Conservation (phyloP, 2,888 invertebrate species). For the Microctonus brassicae region DNA sequence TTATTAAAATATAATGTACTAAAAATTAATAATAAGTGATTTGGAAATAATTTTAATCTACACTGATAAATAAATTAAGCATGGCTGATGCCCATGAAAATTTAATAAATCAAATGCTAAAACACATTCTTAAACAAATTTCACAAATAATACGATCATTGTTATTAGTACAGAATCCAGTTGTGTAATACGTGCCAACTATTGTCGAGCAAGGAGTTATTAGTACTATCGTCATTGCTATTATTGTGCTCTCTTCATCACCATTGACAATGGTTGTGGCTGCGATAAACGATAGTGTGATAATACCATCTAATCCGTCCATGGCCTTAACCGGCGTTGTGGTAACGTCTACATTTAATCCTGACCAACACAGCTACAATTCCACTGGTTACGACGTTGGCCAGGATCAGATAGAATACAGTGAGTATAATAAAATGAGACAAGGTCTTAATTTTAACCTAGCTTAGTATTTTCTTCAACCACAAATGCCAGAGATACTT, state of each 20-base stretch:
- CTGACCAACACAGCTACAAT: slow-evolving; percentile 63
- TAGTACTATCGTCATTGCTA: slow-evolving; percentile 37
- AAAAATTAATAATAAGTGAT: too few relatives aligned
- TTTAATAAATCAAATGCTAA: too few relatives aligned
- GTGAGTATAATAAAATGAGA: slow-evolving; percentile 57
- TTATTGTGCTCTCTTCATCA: slow-evolving; percentile 51
- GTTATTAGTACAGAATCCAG: not conserved
- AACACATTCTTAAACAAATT: too few relatives aligned
- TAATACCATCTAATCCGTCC: slow-evolving; percentile 63
- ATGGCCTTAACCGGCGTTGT: slow-evolving; percentile 56
- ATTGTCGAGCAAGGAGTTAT: slow-evolving; percentile 36
- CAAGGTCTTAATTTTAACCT: slow-evolving; percentile 17
- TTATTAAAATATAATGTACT: too few relatives aligned
- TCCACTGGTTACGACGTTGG: slow-evolving; percentile 61
- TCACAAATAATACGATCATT: too few relatives aligned
- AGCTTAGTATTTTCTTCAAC: slow-evolving; percentile 46
- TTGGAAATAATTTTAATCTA: too few relatives aligned
- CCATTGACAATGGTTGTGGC: slow-evolving; percentile 55
- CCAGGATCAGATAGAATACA: slow-evolving; percentile 66
- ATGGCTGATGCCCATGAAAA: too few relatives aligned
- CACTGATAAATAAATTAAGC: too few relatives aligned
- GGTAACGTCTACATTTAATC: slow-evolving; percentile 60
- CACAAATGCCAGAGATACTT: too few relatives aligned
- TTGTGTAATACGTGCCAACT: slow-evolving; percentile 40
- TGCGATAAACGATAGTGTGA: slow-evolving; percentile 60